Evolutionary conservation across 2,113 vertebrate genomes (phyloP), one percentile per base, ranked within the genome.

Genomic region (Noctilio leporinus): DNA sequence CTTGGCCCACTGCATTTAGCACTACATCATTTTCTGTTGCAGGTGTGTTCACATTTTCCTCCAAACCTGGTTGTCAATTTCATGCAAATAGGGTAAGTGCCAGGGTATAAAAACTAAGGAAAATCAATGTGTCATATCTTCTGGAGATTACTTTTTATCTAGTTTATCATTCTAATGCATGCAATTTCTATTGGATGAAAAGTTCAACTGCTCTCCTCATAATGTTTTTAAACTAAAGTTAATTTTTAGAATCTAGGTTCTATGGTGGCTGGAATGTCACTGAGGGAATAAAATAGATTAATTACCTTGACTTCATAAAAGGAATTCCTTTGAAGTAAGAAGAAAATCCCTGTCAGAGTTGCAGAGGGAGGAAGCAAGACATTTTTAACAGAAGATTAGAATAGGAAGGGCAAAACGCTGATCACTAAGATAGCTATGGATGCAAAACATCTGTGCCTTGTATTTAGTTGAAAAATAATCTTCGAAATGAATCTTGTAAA

Each of bases 241-340:
- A 40, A 86, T 90, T 97, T 96, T 70, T 95, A 9, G 69, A 93
- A 64, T 45, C 57, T 85, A 51, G 24, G 73, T 64, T 72, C 35
- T 64, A 38, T 91, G 70, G 75, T 30, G 38, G 14, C 62, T 95
- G 76, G 9, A 40, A 65, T 55, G 15, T 95, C 62, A 62, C 43
- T 51, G 28, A 70, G 82, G 93, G 78, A 91, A 92, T 97, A 94
- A 94, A 94, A 83, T 89, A 95, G 57, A 84, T 92, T 96, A 96
- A 96, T 97, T 97, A 96, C 73, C 69, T 96, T 96, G 84, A 65
- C 53, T 94, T 97, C 43, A 10, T n/a, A 85, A 43, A 35, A 88
- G 55, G 85, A 96, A 70, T 19, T 91, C 30, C n/a, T 89, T 45
- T 80, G 35, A 86, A 78, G 55, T 75, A 78, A 77, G 49, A 57